Percentiles rank a stretch among this genome's conserved stretches.
Conservation (phyloP, 2,797 vertebrate species). For the Betta splendens region DNA sequence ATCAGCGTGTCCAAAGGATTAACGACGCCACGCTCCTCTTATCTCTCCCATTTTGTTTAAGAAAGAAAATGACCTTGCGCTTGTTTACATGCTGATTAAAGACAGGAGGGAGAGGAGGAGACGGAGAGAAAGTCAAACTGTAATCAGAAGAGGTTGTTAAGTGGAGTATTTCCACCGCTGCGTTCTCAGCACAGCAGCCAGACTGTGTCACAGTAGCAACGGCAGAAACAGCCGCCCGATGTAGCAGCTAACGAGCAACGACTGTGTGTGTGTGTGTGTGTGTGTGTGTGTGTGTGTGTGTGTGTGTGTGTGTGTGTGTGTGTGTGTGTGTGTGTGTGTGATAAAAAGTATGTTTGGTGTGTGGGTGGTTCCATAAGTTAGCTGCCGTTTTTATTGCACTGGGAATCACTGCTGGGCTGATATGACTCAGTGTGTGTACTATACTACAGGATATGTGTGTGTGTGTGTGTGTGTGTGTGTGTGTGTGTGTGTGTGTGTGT, state of each 20-base stretch:
- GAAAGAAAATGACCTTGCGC: conserved; percentile 81
- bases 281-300: conserved; percentile 28
- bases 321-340: conserved; percentile 64
- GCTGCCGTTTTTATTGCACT: conserved; percentile 71
- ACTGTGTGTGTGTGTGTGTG: no score
- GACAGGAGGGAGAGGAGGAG: conserved; percentile 66
- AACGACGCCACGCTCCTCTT: conserved; percentile 76
- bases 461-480: conserved; percentile 30
- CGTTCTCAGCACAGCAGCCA: conserved; percentile 51
- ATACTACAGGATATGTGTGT: conserved; percentile 23
- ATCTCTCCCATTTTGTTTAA: conserved; percentile 75
- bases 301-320: conserved; percentile 29
- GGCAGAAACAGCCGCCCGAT: conserved; percentile 36
- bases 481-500: conserved; percentile 29
- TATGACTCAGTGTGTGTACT: conserved; percentile 62
- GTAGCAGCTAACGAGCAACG: conserved; percentile 68
- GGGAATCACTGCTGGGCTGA: conserved; percentile 63
- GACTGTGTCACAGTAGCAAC: conserved; percentile 50
- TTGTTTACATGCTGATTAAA: conserved; percentile 83
- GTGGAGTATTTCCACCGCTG: conserved; percentile 62
- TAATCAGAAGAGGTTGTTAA: conserved; percentile 76
- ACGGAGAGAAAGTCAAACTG: conserved; percentile 75
- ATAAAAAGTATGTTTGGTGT: conserved; percentile 66
- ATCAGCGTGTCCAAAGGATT: conserved; percentile 84
- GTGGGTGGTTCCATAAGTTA: conserved; percentile 75